Evolutionary conservation across 2,113 vertebrate species (phyloP).

Genomic region (Cairina moschata): DNA sequence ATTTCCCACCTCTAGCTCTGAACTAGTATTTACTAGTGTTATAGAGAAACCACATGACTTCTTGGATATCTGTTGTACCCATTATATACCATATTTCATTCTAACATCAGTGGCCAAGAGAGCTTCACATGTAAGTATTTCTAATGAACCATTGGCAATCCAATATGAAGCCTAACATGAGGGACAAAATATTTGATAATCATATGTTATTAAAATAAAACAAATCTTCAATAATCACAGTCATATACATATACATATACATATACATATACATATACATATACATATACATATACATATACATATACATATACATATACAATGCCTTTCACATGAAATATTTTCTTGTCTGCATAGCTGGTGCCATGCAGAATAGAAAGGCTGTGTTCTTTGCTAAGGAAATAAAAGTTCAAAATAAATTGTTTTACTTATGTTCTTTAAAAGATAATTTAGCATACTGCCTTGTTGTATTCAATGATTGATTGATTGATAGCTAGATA

Average conservation of each 20-base stretch:
- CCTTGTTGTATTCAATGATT: neutral
- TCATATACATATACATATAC: neutral
- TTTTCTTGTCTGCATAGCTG: neutral
- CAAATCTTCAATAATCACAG: neutral
- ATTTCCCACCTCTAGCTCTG: neutral
- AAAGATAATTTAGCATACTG: neutral
- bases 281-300: too few relatives aligned
- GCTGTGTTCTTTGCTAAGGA: neutral
- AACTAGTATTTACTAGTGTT: neutral
- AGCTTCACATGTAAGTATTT: neutral
- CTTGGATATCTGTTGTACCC: neutral
- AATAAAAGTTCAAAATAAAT: neutral
- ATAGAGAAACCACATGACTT: neutral
- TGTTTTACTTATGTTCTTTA: neutral
- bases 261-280: too few relatives aligned
- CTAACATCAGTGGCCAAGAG: neutral
- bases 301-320: neutral
- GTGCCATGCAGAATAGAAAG: neutral
- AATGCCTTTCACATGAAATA: neutral
- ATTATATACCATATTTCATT: neutral
- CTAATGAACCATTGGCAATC: neutral
- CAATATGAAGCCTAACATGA: neutral
- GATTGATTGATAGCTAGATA: neutral
- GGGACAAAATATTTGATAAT: neutral
- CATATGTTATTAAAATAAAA: neutral